Evolutionary conservation across 2,888 invertebrate species (phyloP), one percentile per base, ranked within the genome.

Genomic region (Coronaproctus castanopsis): DNA sequence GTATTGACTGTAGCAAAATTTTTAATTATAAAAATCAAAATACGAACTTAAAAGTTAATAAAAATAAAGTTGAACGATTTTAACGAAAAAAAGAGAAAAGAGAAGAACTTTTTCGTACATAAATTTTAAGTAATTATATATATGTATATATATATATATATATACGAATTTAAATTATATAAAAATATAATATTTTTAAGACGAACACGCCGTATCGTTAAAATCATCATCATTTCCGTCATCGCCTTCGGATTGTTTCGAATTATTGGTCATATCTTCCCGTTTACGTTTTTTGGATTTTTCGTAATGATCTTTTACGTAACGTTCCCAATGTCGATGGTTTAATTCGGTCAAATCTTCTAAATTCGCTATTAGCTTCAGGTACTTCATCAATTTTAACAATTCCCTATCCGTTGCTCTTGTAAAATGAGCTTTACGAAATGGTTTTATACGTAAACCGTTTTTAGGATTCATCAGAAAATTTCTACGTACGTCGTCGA

Each of bases 391-490:
- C 8, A 96, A 73, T 65, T 83, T 81, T 1, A 91, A 66, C 18
- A 96, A 71, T 71, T 96, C 95, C 57, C 79, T 76, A 68, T 96
- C 96, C 58, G 80, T 84, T 57, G 80, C 78, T 55, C 95, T 78
- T 70, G 90, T 93, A 1, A 86, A 72, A 69, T 95, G 93, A 0
- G 95, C 95, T 68, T 93, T 86, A 3, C 86, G 78, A 71, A 93
- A 96, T 0, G 95, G 85, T 68, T 85, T 78, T 67, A 96, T 95
- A 72, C 85, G 83, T 0, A 96, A 75, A 0, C 96, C 96, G 62
- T 86, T 89, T 67, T 87, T 87, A 0, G 95, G 95, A 72, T 97
- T 97, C 95, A 97, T 95, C 50, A 95, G 80, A 69, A 97, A 97
- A 73, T 97, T 97, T 66, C 93, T 77, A 58, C 93, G 77, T 50